These are phyloP conservation scores for Lasioglossum villosulum DNA, from an alignment of 2,888 invertebrate genomes.

Conservation along the genomic window DNA sequence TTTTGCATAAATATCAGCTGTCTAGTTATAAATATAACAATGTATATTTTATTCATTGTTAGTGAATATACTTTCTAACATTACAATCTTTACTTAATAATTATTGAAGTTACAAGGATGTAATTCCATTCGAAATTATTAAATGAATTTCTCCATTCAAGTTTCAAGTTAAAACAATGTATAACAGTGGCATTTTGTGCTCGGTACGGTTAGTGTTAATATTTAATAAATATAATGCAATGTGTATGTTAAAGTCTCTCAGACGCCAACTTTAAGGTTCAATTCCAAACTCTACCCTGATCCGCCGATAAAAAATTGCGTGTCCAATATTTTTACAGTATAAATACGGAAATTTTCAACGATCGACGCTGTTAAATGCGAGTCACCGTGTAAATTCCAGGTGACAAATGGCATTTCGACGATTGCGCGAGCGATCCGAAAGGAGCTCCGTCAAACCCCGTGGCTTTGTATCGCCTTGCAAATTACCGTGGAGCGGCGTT, in stretches of 20 bases:
- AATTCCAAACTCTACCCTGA: background rate
- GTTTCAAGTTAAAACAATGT: too few relatives aligned
- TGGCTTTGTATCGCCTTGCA: constrained; percentile 23
- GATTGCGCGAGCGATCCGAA: background rate
- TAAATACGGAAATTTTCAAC: background rate
- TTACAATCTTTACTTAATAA: too few relatives aligned
- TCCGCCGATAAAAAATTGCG: background rate
- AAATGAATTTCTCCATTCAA: too few relatives aligned
- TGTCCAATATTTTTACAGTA: background rate
- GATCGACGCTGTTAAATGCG: background rate
- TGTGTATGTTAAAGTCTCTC: background rate
- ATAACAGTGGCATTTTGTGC: too few relatives aligned
- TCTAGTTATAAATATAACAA: too few relatives aligned
- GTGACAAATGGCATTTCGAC: background rate
- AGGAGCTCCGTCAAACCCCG: background rate
- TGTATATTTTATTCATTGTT: too few relatives aligned
- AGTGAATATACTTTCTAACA: too few relatives aligned
- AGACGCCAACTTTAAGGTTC: background rate
- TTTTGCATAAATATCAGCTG: too few relatives aligned
- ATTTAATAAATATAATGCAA: too few relatives aligned
- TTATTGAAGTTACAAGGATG: too few relatives aligned
- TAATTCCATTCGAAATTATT: too few relatives aligned
- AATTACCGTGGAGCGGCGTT: constrained; percentile 7
- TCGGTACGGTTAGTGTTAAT: too few relatives aligned
- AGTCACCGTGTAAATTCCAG: background rate